phyloP scores from a whole-genome alignment of 2,797 vertebrate species.

The Decapterus maruadsi region DNA sequence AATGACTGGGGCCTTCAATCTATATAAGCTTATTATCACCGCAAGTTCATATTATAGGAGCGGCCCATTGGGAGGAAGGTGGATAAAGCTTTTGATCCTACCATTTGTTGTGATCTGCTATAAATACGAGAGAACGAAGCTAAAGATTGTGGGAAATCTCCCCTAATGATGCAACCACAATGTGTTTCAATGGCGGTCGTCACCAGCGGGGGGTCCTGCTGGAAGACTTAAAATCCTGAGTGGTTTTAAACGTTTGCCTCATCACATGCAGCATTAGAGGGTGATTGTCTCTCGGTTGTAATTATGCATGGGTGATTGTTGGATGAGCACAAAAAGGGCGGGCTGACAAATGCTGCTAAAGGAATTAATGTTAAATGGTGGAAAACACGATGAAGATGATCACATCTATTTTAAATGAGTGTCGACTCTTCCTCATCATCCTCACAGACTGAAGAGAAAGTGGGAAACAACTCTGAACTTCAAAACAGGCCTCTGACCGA shows the following conservation, averaged over 20 bases:
- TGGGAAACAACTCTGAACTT: too few species aligned
- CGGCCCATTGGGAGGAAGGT: constrained; percentile 34
- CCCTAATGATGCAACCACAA: background rate
- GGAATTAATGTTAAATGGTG: background rate
- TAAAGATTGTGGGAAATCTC: background rate
- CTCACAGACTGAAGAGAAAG: too few species aligned
- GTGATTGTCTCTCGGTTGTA: background rate
- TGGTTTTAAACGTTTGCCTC: constrained; percentile 1
- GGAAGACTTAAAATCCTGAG: background rate
- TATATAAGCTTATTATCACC: constrained; percentile 49
- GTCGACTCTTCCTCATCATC: background rate
- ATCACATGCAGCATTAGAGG: background rate
- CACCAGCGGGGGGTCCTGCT: background rate
- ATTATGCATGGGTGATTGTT: background rate
- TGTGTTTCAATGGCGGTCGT: background rate
- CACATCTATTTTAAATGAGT: background rate
- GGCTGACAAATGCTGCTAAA: background rate
- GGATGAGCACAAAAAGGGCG: background rate
- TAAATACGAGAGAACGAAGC: background rate
- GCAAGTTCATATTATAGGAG: constrained; percentile 24
- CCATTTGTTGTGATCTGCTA: constrained; percentile 34
- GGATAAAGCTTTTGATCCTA: constrained; percentile 37
- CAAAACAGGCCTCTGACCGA: too few species aligned
- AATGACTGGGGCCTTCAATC: constrained; percentile 48
- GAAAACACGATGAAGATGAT: background rate